Percentiles rank a stretch among this genome's conserved stretches.
Conservation (phyloP, 2,797 vertebrate genomes). For the Aulostomus chinensis region DNA sequence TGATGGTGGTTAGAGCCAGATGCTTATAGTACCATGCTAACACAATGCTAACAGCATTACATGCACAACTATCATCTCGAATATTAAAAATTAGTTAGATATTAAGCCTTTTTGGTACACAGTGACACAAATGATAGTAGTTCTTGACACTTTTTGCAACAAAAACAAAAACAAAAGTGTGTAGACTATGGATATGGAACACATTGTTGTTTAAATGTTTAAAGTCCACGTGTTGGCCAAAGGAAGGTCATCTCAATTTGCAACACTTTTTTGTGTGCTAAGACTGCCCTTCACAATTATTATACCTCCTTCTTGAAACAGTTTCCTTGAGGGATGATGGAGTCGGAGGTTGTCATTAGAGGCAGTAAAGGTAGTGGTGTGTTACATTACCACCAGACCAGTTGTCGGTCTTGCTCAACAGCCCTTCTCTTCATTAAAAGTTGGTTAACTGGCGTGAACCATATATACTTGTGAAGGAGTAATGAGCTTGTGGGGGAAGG, state of each 20-base stretch:
- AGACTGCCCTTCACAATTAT: conserved; percentile 14
- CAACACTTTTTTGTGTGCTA: conserved; percentile 3
- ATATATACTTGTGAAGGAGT: conserved; percentile 70
- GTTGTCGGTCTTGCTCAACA: conserved; percentile 81
- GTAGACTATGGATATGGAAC: too few relatives aligned
- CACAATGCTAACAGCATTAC: too few relatives aligned
- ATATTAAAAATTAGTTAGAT: too few relatives aligned
- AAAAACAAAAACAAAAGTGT: too few relatives aligned
- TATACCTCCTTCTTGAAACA: conserved; percentile 43
- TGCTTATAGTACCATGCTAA: too few relatives aligned
- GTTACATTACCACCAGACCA: conserved; percentile 67
- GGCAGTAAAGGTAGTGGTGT: conserved; percentile 68
- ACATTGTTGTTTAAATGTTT: too few relatives aligned
- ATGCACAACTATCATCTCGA: too few relatives aligned
- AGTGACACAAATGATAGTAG: too few relatives aligned
- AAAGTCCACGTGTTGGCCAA: not conserved
- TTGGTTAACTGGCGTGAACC: conserved; percentile 78
- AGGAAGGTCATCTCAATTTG: not conserved
- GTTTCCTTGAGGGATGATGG: conserved; percentile 41
- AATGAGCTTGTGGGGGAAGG: conserved; percentile 76
- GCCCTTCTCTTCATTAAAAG: conserved; percentile 76
- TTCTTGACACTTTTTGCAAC: too few relatives aligned
- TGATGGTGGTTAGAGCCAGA: too few relatives aligned
- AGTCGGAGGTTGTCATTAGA: conserved; percentile 61
- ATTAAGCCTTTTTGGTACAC: too few relatives aligned